Evolutionary conservation across 2,888 invertebrate species (phyloP), one percentile per base, ranked within the genome.

Genomic region (Dascillus cervinus): DNA sequence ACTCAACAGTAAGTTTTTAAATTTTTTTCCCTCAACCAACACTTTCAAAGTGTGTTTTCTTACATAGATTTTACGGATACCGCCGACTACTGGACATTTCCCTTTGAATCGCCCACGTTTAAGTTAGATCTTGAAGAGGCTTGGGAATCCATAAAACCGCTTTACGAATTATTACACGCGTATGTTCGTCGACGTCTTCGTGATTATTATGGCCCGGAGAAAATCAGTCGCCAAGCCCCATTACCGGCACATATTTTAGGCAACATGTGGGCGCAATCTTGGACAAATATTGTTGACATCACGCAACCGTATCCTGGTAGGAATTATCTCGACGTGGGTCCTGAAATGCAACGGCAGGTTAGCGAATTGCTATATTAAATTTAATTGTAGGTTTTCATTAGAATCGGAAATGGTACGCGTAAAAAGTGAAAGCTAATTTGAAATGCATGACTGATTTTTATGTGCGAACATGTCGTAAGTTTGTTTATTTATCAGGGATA

Each of bases 261-360:
- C 0, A 90, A 90, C 55, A 87, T 91, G 82, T 91, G 88, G 82
- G 87, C 76, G 0, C 90, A 91, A 62, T 80, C 82, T 23, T 91
- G 90, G 90, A 71, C 75, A 0, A 86, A 87, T 41, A 81, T 88
- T 11, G 71, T 85, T 37, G 87, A 88, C 38, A 67, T 83, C 22
- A 79, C 88, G 0, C 75, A 85, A 43, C 90, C 94, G 0, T 92
- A 86, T 63, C 89, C 89, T 1, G 86, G 88, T 10, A 50, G 55
- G 32, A 78, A 75, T 32, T 75, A 82, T 43, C 71, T 90, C 3
- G 91, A 92, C 63, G 84, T 91, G 0, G 83, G 88, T 0, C 78
- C 79, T 1, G 81, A 83, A 57, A 87, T 94, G 87, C 59, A 73
- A 12, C 74, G 78, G 49, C 85, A 82, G 73, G 82, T 80, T n/a